phyloP scores from a whole-genome alignment of 2,888 invertebrate species.

The Spodoptera exigua region DNA sequence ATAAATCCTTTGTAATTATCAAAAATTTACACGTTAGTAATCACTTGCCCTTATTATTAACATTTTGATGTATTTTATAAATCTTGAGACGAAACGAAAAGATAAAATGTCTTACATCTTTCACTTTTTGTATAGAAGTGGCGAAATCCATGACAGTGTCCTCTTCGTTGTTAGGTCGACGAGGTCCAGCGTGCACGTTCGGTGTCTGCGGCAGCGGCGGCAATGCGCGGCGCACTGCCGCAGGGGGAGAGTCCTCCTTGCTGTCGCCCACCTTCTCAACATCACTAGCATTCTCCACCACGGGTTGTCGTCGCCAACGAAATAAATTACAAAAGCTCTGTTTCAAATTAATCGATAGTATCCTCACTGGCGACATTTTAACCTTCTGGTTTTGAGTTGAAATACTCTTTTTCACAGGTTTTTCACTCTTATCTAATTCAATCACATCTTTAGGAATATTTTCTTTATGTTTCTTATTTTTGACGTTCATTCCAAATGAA shows the following conservation, averaged over 20 bases:
- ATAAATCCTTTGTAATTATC: no score
- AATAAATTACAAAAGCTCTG: slow-evolving; percentile 96
- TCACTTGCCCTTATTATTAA: no score
- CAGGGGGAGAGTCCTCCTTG: slow-evolving; percentile 76
- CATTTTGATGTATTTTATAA: no score
- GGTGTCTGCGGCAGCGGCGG: slow-evolving; percentile 83
- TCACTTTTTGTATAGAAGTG: slow-evolving; percentile 97
- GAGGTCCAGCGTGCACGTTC: slow-evolving; percentile 66
- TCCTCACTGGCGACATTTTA: slow-evolving; percentile 91
- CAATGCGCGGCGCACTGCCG: slow-evolving; percentile 79
- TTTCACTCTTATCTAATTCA: slow-evolving; percentile 84
- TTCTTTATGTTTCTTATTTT: slow-evolving; percentile 90
- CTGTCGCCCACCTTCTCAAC: slow-evolving; percentile 71
- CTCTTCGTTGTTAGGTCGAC: slow-evolving; percentile 74
- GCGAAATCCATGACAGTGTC: slow-evolving; percentile 94
- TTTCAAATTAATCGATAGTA: slow-evolving; percentile 93
- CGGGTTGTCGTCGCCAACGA: slow-evolving; percentile 88
- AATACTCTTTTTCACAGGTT: slow-evolving; percentile 67
- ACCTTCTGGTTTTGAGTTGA: slow-evolving; percentile 74
- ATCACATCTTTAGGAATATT: slow-evolving; percentile 71
- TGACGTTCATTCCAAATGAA: slow-evolving; percentile 89
- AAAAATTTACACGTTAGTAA: no score
- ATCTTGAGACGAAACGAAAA: no score
- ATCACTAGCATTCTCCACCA: slow-evolving; percentile 67
- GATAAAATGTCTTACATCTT: slow-evolving; percentile 92